Evolutionary conservation across 2,888 invertebrate species (phyloP).

Genomic region (Euspilapteryx auroguttella): DNA sequence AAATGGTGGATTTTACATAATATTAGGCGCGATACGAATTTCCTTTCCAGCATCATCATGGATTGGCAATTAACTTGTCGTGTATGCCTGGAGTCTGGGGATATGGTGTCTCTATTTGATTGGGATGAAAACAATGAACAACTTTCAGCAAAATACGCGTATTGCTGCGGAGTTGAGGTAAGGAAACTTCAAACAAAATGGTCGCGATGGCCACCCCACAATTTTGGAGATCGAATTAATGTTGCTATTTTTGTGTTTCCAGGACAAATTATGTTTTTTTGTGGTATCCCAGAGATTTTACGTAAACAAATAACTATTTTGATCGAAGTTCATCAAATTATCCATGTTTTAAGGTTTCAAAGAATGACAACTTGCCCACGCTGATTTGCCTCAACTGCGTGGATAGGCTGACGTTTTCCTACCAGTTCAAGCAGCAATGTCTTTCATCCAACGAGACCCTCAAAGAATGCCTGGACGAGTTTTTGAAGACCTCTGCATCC

Average conservation of each 20-base stretch:
- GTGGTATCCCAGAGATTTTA: constrained; percentile 41
- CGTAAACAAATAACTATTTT: not conserved
- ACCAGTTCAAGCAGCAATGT: constrained; percentile 54
- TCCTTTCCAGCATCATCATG: constrained; percentile 23
- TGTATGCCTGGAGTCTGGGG: constrained; percentile 51
- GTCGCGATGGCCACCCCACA: constrained; percentile 60
- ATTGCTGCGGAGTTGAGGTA: constrained; percentile 53
- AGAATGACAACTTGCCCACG: constrained; percentile 48
- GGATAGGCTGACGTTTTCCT: constrained; percentile 45
- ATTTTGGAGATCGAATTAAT: constrained; percentile 36
- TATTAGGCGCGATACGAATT: constrained; percentile 11
- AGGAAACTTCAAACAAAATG: constrained; percentile 53
- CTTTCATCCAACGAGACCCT: constrained; percentile 46
- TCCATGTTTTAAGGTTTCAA: constrained; percentile 22
- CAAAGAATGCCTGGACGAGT: constrained; percentile 50
- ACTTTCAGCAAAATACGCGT: constrained; percentile 51
- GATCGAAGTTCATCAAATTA: constrained; percentile 10
- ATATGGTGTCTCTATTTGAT: constrained; percentile 57
- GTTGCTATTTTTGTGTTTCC: constrained; percentile 34
- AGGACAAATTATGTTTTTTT: constrained; percentile 35
- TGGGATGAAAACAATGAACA: constrained; percentile 60
- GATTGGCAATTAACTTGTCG: constrained; percentile 59
- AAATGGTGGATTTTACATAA: no score
- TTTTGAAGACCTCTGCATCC: constrained; percentile 39
- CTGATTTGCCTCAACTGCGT: constrained; percentile 52